Percentiles rank a stretch among this genome's conserved stretches.
Conservation (phyloP, 1,140 invertebrate genomes). For the Trialeurodes vaporariorum region DNA sequence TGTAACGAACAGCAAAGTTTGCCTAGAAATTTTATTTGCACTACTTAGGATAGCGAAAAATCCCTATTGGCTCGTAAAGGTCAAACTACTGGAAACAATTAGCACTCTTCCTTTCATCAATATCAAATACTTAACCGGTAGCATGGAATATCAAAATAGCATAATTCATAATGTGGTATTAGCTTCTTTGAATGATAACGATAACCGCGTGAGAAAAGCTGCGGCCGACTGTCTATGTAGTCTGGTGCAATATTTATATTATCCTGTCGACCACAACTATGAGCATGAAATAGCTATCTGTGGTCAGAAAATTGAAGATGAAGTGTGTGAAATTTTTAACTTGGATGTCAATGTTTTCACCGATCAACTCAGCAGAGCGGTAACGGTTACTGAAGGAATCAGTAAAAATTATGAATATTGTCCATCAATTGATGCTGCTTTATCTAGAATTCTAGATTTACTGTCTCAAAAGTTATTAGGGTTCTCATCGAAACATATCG, state of each 20-base stretch:
- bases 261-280: constrained; percentile 8
- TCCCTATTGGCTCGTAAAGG: constrained; percentile 78
- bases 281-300: neutral
- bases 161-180: constrained; percentile 49
- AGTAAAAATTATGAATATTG: constrained; percentile 18
- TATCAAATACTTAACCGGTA: constrained; percentile 37
- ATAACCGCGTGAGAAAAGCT: constrained; percentile 61
- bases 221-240: constrained; percentile 37
- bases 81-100: constrained; percentile 51
- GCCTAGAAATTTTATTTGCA: constrained; percentile 44
- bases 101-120: constrained; percentile 43
- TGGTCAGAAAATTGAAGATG: neutral
- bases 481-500: constrained; percentile 17
- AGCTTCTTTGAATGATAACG: constrained; percentile 55
- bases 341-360: neutral
- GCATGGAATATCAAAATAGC: constrained; percentile 43
- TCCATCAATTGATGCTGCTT: constrained; percentile 25
- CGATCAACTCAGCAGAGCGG: neutral
- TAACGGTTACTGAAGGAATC: constrained; percentile 13
- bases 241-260: neutral
- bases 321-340: neutral
- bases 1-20: constrained; percentile 39
- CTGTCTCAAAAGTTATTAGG: constrained; percentile 31
- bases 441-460: constrained; percentile 27
- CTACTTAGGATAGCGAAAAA: constrained; percentile 51